phyloP scores from a whole-genome alignment of 2,888 invertebrate genomes.

The Spilosoma lubricipeda region DNA sequence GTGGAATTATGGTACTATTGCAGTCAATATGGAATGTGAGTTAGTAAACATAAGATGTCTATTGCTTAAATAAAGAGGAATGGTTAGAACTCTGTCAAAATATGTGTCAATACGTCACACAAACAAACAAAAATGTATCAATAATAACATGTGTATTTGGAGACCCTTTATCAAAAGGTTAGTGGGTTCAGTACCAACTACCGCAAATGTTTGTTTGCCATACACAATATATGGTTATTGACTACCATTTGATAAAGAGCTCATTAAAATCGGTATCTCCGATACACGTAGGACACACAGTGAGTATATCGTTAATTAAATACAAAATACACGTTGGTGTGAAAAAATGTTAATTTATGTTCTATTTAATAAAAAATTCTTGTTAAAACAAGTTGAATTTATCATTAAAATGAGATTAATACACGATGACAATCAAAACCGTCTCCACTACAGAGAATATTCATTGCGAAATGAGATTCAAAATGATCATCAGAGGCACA shows the following conservation, averaged over 20 bases:
- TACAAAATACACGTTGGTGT: background rate
- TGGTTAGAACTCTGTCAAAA: conserved; percentile 63
- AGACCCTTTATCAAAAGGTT: background rate
- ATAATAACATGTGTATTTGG: background rate
- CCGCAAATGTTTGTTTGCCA: background rate
- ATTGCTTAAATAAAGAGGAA: conserved; percentile 67
- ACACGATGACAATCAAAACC: conserved; percentile 32
- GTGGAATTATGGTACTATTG: conserved; percentile 74
- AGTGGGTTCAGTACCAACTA: background rate
- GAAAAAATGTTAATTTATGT: background rate
- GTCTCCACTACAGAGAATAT: conserved; percentile 33
- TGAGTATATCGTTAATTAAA: background rate
- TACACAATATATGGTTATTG: background rate
- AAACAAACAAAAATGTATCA: background rate
- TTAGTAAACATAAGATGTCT: conserved; percentile 52
- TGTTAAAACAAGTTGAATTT: background rate
- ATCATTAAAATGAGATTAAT: background rate
- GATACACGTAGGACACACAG: background rate
- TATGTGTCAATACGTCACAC: conserved; percentile 13
- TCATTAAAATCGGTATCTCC: background rate
- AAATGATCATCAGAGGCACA: conserved; percentile 77
- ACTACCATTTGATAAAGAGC: background rate
- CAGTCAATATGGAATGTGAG: conserved; percentile 77
- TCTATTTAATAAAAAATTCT: background rate
- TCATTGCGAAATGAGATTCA: conserved; percentile 68